phyloP scores from a whole-genome alignment of 1,140 invertebrate species.

The Zaprionus vittiger region DNA sequence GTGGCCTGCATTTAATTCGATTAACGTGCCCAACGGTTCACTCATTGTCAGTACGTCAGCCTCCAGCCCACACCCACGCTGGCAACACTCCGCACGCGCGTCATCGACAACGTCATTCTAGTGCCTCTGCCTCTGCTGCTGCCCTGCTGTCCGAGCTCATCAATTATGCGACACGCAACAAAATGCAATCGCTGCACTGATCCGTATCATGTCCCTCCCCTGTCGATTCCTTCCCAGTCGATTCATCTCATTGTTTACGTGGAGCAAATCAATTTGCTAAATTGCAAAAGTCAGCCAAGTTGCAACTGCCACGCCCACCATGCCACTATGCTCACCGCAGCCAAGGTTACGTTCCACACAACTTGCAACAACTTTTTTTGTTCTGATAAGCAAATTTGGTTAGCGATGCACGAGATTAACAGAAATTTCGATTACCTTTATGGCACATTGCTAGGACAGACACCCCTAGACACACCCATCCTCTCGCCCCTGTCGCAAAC shows the following conservation, averaged over 20 bases:
- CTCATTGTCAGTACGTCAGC: conserved; percentile 4
- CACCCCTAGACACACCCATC: neutral
- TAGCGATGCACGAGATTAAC: conserved; percentile 40
- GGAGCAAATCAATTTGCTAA: conserved; percentile 39
- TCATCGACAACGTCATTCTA: conserved; percentile 7
- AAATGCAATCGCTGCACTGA: conserved; percentile 36
- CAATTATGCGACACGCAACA: conserved; percentile 50
- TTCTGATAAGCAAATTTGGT: conserved; percentile 19
- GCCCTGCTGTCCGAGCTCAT: conserved; percentile 33
- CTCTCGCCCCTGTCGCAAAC: neutral
- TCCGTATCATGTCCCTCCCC: neutral
- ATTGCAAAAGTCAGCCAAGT: conserved; percentile 24
- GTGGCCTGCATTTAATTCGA: conserved; percentile 61
- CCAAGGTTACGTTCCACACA: neutral
- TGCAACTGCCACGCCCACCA: conserved; percentile 1
- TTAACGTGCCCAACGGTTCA: conserved; percentile 46
- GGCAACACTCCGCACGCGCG: neutral
- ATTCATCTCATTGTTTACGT: conserved; percentile 1
- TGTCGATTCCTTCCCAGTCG: no score
- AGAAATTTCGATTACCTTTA: conserved; percentile 51
- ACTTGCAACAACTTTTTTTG: neutral
- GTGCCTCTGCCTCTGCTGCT: no score
- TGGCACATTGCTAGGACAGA: conserved; percentile 15
- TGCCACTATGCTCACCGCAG: neutral
- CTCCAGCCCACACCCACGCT: neutral